Base-by-base conservation (phyloP, 2,113 vertebrate species). In the Anolis carolinensis region DNA sequence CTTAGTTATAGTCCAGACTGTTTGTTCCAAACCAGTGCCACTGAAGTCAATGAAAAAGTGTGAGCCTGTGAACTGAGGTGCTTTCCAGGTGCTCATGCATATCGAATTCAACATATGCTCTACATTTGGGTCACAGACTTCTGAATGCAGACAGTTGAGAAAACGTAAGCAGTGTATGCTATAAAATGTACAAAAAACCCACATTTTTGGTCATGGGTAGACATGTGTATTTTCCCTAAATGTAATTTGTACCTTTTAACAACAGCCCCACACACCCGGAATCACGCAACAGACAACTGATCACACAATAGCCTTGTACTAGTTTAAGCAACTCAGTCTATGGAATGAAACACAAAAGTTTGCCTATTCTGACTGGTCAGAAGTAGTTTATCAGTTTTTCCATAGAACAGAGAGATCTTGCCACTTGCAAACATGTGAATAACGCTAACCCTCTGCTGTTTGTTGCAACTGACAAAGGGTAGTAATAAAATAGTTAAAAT, bases 1-100 rank as follows among this genome's bases (percentile, higher is more conserved):
- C 39, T 14, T 34, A 8, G 4, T 74, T 39, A 73, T 13, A 13
- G 8, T 0, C 23, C 18, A 36, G 7, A 23, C 27, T 5, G 44
- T 72, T 2, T 65, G 20, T 0, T 1, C 14, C 0, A 68, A 50
- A 16, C 50, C 13, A 50, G 23, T 63, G 20, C 11, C 9, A 48
- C 27, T 63, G 39, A 65, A 74, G 13, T 20, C 27, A 67, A 65
- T 16, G 23, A 34, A 52, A 59, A 4, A 7, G 39, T 65, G 73
- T 73, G 36, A 27, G 30, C 25, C 23, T 36, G 34, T 21, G 14
- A 39, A 23, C 7, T 39, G 1, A 21, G n/a, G 5, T 2, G 2
- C 73, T 18, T 76, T 55, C n/a, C 18, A n/a, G 1, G 3, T 0
- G 30, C 2, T 0, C 68, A 63, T 1, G 0, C 4, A 70, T 63